Evolutionary conservation across 2,888 invertebrate genomes (phyloP).

Genomic region (Tachina lurida): DNA sequence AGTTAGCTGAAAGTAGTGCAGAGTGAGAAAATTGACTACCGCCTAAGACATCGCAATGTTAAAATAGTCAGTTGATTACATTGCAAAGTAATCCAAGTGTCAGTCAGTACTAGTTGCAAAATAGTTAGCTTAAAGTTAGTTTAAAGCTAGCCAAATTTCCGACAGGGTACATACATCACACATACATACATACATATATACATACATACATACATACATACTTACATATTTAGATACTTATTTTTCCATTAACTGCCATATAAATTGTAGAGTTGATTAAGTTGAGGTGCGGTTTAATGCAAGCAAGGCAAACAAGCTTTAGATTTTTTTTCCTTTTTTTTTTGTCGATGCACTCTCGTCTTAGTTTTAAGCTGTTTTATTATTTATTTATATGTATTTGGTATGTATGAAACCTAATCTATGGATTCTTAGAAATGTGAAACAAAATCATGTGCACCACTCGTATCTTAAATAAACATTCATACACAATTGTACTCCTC

Average conservation of each 20-base stretch:
- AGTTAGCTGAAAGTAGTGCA: too few relatives aligned
- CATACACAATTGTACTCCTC: constrained; percentile 48
- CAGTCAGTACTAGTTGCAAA: too few relatives aligned
- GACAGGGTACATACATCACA: neutral
- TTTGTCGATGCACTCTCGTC: constrained; percentile 8
- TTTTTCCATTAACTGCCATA: constrained; percentile 38
- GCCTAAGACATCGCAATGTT: too few relatives aligned
- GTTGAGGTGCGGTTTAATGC: constrained; percentile 71
- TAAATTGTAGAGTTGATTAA: constrained; percentile 60
- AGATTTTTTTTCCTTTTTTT: neutral
- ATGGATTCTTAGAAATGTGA: constrained; percentile 69
- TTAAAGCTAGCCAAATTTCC: too few relatives aligned
- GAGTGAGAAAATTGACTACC: too few relatives aligned
- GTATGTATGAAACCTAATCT: constrained; percentile 60
- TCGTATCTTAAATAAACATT: constrained; percentile 49
- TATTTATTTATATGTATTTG: constrained; percentile 31
- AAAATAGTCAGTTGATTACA: too few relatives aligned
- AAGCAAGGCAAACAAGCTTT: constrained; percentile 70
- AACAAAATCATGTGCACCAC: constrained; percentile 58
- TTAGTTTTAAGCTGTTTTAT: constrained; percentile 26
- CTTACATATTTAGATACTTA: constrained; percentile 7
- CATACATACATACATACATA: neutral
- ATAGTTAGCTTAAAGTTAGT: too few relatives aligned
- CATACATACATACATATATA: neutral
- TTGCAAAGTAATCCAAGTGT: too few relatives aligned